A percentile compares a stretch with the other conserved stretches of the same genome.
phyloP scores from a whole-genome alignment of 1,140 invertebrate genomes.

The Lethocerus indicus region DNA sequence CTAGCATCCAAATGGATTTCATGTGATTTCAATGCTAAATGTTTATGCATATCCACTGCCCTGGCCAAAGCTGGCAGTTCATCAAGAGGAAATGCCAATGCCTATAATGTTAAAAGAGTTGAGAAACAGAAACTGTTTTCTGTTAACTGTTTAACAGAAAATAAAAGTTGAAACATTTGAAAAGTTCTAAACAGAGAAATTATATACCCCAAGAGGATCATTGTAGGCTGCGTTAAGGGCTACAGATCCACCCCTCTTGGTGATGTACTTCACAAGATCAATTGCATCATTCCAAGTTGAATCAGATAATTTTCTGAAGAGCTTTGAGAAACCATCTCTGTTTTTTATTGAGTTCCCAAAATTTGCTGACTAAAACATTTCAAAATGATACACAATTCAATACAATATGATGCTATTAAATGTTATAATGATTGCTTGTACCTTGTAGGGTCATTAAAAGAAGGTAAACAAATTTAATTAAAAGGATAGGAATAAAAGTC shows the following conservation, averaged over 20 bases:
- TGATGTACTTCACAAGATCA: slow-evolving; percentile 54
- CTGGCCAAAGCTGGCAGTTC: slow-evolving; percentile 40
- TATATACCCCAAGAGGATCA: background rate
- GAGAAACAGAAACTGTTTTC: slow-evolving; percentile 3
- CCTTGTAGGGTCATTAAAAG: too few relatives aligned
- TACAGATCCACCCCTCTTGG: slow-evolving; percentile 44
- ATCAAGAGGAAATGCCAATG: slow-evolving; percentile 10
- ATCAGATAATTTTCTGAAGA: slow-evolving; percentile 57
- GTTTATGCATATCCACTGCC: slow-evolving; percentile 54
- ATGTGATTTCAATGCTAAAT: slow-evolving; percentile 44
- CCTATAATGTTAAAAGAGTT: slow-evolving; percentile 3
- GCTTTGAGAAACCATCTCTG: slow-evolving; percentile 52
- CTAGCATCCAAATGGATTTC: slow-evolving; percentile 38
- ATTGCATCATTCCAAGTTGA: slow-evolving; percentile 53
- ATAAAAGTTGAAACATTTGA: background rate
- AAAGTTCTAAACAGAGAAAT: background rate
- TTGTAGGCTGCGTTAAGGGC: slow-evolving; percentile 22
- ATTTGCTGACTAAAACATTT: slow-evolving; percentile 35
- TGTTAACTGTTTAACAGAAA: background rate
- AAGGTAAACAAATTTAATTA: too few relatives aligned
- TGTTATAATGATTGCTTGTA: too few relatives aligned
- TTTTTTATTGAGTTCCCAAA: slow-evolving; percentile 61
- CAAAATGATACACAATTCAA: too few relatives aligned
- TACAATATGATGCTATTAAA: too few relatives aligned
- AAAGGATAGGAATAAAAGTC: too few relatives aligned